These are phyloP conservation scores for Channa maculata DNA, from an alignment of 2,113 vertebrate species.

Conservation along the genomic window DNA sequence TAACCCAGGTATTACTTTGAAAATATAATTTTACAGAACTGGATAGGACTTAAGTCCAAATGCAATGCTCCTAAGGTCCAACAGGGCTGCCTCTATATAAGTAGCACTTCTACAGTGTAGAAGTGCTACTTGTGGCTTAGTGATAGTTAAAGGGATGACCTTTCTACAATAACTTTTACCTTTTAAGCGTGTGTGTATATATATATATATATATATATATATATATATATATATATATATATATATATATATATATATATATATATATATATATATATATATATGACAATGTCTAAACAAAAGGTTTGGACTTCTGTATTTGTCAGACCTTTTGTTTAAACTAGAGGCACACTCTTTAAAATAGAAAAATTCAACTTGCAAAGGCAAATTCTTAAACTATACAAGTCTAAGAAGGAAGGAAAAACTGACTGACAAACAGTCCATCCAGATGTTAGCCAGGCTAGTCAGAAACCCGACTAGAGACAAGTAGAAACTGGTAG, in stretches of 20 bases:
- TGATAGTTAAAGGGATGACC: background rate
- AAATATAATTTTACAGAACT: background rate
- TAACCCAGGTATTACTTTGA: conserved; percentile 16
- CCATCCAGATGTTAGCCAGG: conserved; percentile 26
- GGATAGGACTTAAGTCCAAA: no score
- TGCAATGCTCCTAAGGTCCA: background rate
- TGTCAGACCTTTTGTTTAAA: background rate
- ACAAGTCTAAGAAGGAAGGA: background rate
- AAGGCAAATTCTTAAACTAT: background rate
- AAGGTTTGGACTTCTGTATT: background rate
- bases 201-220: no score
- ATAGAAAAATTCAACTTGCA: background rate
- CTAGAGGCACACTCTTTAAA: background rate
- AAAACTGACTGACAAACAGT: conserved; percentile 10
- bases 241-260: no score
- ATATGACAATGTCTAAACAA: background rate
- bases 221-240: no score
- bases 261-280: no score
- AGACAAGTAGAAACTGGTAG: conserved; percentile 11
- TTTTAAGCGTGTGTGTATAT: no score
- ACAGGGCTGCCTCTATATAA: conserved; percentile 32
- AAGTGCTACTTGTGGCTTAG: background rate
- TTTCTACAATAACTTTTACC: background rate
- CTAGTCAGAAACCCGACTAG: conserved; percentile 3
- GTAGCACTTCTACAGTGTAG: conserved; percentile 1